These are phyloP conservation scores for Gobionotothen gibberifrons DNA, from an alignment of 2,797 vertebrate species.

Conservation along the genomic window DNA sequence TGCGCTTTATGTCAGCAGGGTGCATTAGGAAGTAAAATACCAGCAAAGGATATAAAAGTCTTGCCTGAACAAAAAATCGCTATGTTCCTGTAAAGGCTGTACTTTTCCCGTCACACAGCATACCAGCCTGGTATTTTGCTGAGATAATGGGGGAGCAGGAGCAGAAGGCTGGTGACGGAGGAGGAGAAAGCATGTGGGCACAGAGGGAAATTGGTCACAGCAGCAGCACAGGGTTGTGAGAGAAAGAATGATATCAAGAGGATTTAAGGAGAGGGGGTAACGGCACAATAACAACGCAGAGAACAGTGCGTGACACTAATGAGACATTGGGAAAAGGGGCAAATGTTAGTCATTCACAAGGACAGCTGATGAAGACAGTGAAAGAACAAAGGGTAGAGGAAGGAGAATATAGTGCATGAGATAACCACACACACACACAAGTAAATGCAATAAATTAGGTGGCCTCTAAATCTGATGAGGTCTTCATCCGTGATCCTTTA, in stretches of 20 bases:
- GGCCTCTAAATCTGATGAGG: slow-evolving; percentile 38
- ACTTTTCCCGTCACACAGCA: slow-evolving; percentile 64
- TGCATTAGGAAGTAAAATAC: slow-evolving; percentile 27
- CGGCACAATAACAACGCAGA: slow-evolving; percentile 61
- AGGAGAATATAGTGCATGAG: slow-evolving; percentile 42
- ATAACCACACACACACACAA: slow-evolving; percentile 14
- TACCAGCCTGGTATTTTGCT: slow-evolving; percentile 70
- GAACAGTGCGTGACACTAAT: slow-evolving; percentile 58
- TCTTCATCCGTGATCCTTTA: slow-evolving; percentile 26
- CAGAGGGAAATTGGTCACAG: slow-evolving; percentile 61
- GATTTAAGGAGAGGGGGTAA: slow-evolving; percentile 52
- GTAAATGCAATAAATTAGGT: slow-evolving; percentile 31
- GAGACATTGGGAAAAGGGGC: slow-evolving; percentile 52
- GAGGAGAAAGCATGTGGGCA: slow-evolving; percentile 53
- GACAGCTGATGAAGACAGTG: slow-evolving; percentile 35
- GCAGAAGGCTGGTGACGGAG: slow-evolving; percentile 42
- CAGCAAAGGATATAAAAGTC: slow-evolving; percentile 42
- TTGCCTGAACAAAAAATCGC: slow-evolving; percentile 39
- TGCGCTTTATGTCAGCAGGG: slow-evolving; percentile 17
- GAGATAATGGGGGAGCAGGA: slow-evolving; percentile 62
- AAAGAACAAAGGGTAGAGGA: slow-evolving; percentile 21
- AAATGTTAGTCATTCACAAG: slow-evolving; percentile 45
- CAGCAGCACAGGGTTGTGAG: slow-evolving; percentile 28
- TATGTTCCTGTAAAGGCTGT: slow-evolving; percentile 42
- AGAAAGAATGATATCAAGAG: slow-evolving; percentile 62